Evolutionary conservation across 2,797 vertebrate genomes (phyloP), one percentile per base, ranked within the genome.

Genomic region (Poeciliopsis gracilis): DNA sequence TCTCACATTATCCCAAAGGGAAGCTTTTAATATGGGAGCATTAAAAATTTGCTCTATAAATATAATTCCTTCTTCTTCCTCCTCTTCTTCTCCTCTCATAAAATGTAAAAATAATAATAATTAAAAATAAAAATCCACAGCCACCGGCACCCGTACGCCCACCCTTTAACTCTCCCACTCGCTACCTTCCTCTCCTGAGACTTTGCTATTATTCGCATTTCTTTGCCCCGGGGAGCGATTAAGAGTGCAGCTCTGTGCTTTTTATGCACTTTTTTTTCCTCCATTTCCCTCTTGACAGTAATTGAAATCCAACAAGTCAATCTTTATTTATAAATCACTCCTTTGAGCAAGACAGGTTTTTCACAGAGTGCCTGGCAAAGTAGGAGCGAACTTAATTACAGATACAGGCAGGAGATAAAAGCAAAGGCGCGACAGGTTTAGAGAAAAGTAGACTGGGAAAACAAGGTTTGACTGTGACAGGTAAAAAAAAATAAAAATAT

Each of bases 251-350:
- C 82, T 87, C 75, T 41, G 47, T 18, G 77, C 75, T 69, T 72
- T 89, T 91, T 85, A 88, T 86, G 63, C 82, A 76, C 76, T 16
- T 81, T 87, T 82, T 77, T 81, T 77, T 81, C 74, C 84, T 83
- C 77, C 71, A 28, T 79, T 83, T 83, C 77, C 75, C 77, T 72
- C 77, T 83, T 87, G 88, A 90, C 45, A 61, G 66, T 92, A 93
- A 93, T 91, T 92, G 90, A 92, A 93, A 92, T 91, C 89, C 91
- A 92, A 94, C 91, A 93, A 92, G 88, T 92, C 83, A 84, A 84
- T 86, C 90, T 92, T 86, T 89, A 90, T 91, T 91, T 90, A 89
- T 81, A 90, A 93, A 87, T 86, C 38, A 23, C 70, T 80, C 41
- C 90, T 90, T 86, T 89, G 87, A 90, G 90, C 87, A 87, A 87